These are phyloP conservation scores for Entomyzon cyanotis DNA, from an alignment of 2,113 vertebrate species.

Conservation along the genomic window DNA sequence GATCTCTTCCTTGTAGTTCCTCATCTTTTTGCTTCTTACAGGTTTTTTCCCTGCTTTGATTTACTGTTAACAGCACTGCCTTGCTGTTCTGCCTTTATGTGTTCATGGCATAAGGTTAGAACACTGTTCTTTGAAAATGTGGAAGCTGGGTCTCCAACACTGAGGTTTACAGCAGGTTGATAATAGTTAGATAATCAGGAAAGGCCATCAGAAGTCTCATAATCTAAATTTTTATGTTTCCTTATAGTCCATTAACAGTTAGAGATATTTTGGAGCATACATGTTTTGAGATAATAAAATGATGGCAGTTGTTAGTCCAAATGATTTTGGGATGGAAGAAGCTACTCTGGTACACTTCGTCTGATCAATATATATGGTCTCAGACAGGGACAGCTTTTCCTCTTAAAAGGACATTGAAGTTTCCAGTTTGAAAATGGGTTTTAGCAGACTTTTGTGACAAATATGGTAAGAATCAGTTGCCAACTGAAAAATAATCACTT, in stretches of 20 bases:
- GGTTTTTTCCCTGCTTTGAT: not conserved
- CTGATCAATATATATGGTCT: not conserved
- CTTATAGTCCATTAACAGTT: not conserved
- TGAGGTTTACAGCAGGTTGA: not conserved
- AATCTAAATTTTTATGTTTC: not conserved
- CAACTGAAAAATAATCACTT: not conserved
- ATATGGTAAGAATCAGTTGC: not conserved
- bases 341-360: not conserved
- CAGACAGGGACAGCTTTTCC: not conserved
- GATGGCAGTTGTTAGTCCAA: not conserved
- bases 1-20: not conserved
- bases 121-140: not conserved
- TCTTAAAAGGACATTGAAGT: not conserved
- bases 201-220: not conserved
- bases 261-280: not conserved
- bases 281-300: not conserved
- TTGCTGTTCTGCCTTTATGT: not conserved
- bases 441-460: constrained; percentile 12
- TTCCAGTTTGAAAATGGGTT: not conserved
- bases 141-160: not conserved
- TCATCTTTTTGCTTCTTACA: not conserved
- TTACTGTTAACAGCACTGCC: fast-evolving
- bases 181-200: not conserved
- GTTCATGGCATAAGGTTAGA: not conserved
- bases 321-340: not conserved